Conservation (phyloP, 2,888 invertebrate species). For the Drosophila helvetica region DNA sequence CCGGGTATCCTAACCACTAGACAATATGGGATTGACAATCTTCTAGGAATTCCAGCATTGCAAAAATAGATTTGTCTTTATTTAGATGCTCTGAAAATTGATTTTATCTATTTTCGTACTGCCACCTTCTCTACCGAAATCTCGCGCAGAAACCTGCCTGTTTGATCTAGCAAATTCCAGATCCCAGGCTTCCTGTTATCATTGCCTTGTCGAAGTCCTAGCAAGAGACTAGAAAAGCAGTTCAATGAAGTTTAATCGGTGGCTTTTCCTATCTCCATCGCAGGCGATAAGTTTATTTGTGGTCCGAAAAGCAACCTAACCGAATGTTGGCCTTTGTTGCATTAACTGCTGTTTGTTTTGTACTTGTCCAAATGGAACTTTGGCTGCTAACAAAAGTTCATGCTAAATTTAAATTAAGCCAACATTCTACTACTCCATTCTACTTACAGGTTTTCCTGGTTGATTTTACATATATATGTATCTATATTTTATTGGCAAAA, state of each 20-base stretch:
- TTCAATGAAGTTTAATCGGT: no score
- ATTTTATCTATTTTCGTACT: no score
- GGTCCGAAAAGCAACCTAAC: slow-evolving; percentile 6
- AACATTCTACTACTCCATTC: neutral
- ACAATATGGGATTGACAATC: slow-evolving; percentile 82
- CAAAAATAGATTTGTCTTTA: no score
- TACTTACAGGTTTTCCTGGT: neutral
- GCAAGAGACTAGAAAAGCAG: no score
- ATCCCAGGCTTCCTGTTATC: slow-evolving; percentile 7
- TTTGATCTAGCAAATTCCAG: slow-evolving; percentile 1
- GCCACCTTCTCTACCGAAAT: no score
- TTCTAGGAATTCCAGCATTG: no score
- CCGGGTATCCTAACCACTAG: slow-evolving; percentile 85
- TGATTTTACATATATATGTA: neutral
- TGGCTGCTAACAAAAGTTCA: slow-evolving; percentile 10
- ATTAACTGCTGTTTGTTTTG: slow-evolving; percentile 47
- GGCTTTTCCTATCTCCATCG: slow-evolving; percentile 12
- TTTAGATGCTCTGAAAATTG: neutral
- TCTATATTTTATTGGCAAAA: neutral
- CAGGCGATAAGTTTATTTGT: slow-evolving; percentile 22
- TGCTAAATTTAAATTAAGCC: neutral
- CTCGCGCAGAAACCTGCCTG: no score
- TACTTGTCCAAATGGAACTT: slow-evolving; percentile 45
- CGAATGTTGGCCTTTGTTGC: slow-evolving; percentile 34
- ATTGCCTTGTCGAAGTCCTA: slow-evolving; percentile 29